phyloP scores from a whole-genome alignment of 2,888 invertebrate genomes.

The Polylopha cassiicola region DNA sequence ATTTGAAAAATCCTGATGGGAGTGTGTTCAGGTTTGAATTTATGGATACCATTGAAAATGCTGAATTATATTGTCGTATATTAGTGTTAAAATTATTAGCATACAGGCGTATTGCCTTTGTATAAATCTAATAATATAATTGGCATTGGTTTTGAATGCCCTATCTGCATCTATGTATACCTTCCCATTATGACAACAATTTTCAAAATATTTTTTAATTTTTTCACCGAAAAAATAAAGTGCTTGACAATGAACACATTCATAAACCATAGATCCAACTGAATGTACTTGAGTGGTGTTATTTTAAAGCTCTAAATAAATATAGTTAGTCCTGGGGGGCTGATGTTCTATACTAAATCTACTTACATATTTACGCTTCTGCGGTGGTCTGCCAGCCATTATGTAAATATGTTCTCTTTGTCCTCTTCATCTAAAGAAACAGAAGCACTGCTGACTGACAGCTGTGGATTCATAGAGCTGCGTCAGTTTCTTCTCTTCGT shows the following conservation, averaged over 20 bases:
- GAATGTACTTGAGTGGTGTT: constrained; percentile 23
- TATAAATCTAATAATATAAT: no score
- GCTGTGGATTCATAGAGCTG: neutral
- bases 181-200: no score
- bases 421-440: constrained; percentile 21
- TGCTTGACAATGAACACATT: constrained; percentile 16
- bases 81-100: no score
- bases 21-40: no score
- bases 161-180: no score
- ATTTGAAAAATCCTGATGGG: neutral
- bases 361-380: constrained; percentile 25
- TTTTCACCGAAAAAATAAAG: neutral
- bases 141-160: no score
- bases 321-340: constrained; percentile 22
- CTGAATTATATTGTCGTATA: no score
- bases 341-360: constrained; percentile 25
- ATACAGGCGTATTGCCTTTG: no score
- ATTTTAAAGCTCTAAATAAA: constrained; percentile 25
- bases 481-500: no score
- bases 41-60: no score
- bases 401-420: constrained; percentile 21
- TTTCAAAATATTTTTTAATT: no score
- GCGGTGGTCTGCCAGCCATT: constrained; percentile 22
- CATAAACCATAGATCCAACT: constrained; percentile 24
- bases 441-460: neutral